These are phyloP conservation scores for Sphaerophoria taeniata DNA, from an alignment of 2,888 invertebrate species.

Conservation along the genomic window DNA sequence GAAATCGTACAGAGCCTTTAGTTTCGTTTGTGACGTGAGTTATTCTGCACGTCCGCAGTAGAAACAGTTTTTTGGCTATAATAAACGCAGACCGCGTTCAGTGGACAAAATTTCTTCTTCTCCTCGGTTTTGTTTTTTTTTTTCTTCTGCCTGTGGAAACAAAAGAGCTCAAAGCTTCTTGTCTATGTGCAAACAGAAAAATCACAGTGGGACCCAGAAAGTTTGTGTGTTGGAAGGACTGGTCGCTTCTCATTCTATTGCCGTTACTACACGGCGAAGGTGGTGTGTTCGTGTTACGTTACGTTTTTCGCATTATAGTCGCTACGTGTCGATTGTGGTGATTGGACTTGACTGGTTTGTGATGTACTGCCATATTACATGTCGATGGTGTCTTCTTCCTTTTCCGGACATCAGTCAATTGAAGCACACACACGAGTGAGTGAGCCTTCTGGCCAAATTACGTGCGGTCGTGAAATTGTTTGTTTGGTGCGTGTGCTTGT, in stretches of 20 bases:
- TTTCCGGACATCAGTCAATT: slow-evolving; percentile 74
- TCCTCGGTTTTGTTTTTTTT: neutral
- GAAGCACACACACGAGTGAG: slow-evolving; percentile 72
- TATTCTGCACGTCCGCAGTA: slow-evolving; percentile 82
- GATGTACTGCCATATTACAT: slow-evolving; percentile 72
- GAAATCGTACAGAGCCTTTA: slow-evolving; percentile 77
- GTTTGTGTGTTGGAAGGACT: slow-evolving; percentile 50
- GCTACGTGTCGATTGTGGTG: slow-evolving; percentile 74
- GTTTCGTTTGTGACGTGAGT: slow-evolving; percentile 83
- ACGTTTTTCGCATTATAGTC: slow-evolving; percentile 68
- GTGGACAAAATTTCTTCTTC: slow-evolving; percentile 49
- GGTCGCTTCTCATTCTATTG: slow-evolving; percentile 70
- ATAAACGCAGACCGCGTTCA: slow-evolving; percentile 41
- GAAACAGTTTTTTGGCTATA: slow-evolving; percentile 59
- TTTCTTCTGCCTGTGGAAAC: slow-evolving; percentile 56
- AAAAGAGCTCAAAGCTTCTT: slow-evolving; percentile 26
- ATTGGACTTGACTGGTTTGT: slow-evolving; percentile 71
- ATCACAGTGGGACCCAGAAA: slow-evolving; percentile 38
- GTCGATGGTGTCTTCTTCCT: slow-evolving; percentile 72
- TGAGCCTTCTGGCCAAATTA: slow-evolving; percentile 66
- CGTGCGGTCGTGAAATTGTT: slow-evolving; percentile 63
- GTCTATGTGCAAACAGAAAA: neutral
- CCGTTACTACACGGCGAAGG: slow-evolving; percentile 72
- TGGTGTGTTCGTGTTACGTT: slow-evolving; percentile 68
- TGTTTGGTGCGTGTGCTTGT: slow-evolving; percentile 59